A percentile compares a stretch with the other conserved stretches of the same genome.
These are phyloP conservation scores for Ploceus nigricollis DNA, from an alignment of 2,113 vertebrate genomes.

Conservation along the genomic window DNA sequence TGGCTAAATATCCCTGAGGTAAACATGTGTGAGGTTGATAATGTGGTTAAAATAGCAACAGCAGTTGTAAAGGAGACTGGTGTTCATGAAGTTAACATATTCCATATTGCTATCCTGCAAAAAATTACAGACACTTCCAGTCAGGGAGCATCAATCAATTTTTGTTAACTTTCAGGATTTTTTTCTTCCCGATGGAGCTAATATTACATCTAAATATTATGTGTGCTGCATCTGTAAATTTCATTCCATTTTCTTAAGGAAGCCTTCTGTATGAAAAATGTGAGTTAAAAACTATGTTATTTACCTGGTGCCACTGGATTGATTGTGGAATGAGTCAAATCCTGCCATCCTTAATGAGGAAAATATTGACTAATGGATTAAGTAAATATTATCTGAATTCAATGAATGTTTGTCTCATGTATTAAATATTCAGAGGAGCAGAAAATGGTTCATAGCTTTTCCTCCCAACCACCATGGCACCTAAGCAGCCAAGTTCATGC, in stretches of 20 bases:
- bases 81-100: slow-evolving; percentile 40
- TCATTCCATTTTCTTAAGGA: background rate
- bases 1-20: slow-evolving; percentile 80
- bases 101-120: slow-evolving; percentile 15
- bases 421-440: background rate
- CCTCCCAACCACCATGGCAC: background rate
- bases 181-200: slow-evolving; percentile 16
- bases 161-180: slow-evolving; percentile 45
- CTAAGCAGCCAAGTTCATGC: background rate
- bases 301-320: background rate
- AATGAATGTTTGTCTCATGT: background rate
- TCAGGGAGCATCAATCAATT: slow-evolving; percentile 43
- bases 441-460: background rate
- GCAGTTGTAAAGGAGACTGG: slow-evolving; percentile 31
- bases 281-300: background rate
- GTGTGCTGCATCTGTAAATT: slow-evolving; percentile 12
- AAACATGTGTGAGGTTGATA: slow-evolving; percentile 84
- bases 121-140: slow-evolving; percentile 31
- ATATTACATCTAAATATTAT: slow-evolving; percentile 43
- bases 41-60: slow-evolving; percentile 69
- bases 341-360: slow-evolving; percentile 7
- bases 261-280: background rate
- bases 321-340: slow-evolving; percentile 22
- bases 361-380: slow-evolving; percentile 43
- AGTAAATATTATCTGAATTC: slow-evolving; percentile 41